A percentile compares a stretch with the other conserved stretches of the same genome.
These are phyloP conservation scores for Plectus sambesii DNA, from an alignment of 1,140 invertebrate genomes.

Conservation along the genomic window DNA sequence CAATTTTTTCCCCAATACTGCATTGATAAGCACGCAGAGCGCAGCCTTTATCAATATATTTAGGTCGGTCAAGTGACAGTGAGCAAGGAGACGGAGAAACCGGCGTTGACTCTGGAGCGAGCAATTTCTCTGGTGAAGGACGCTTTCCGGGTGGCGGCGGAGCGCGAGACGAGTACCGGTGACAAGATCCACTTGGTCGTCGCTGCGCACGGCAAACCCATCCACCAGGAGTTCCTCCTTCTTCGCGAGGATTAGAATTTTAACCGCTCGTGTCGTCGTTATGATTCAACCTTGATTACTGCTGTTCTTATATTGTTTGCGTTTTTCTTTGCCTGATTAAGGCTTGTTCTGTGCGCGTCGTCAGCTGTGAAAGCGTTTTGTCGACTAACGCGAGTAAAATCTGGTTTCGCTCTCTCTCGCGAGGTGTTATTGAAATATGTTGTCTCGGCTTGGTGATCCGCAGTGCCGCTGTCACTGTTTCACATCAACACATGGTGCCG, in stretches of 20 bases:
- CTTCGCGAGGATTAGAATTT: slow-evolving; percentile 47
- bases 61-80: slow-evolving; percentile 34
- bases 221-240: slow-evolving; percentile 47
- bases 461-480: too few species aligned
- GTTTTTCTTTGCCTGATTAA: slow-evolving; percentile 10
- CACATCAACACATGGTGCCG: too few species aligned
- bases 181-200: slow-evolving; percentile 77
- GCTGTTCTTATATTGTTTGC: slow-evolving; percentile 4
- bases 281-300: slow-evolving; percentile 2
- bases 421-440: too few species aligned
- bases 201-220: slow-evolving; percentile 71
- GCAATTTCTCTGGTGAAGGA: slow-evolving; percentile 77
- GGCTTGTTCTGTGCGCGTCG: too few species aligned
- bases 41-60: too few species aligned
- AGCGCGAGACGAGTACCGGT: slow-evolving; percentile 91
- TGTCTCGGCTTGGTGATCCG: too few species aligned
- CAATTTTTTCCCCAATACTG: too few species aligned
- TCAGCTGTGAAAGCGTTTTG: too few species aligned
- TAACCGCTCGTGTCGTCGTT: background rate
- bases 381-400: too few species aligned
- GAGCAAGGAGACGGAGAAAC: slow-evolving; percentile 22
- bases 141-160: slow-evolving; percentile 87
- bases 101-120: slow-evolving; percentile 60
- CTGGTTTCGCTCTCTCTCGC: too few species aligned
- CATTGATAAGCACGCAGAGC: too few species aligned